Conservation (phyloP, 2,888 invertebrate genomes). For the Drosophila kuntzei region DNA sequence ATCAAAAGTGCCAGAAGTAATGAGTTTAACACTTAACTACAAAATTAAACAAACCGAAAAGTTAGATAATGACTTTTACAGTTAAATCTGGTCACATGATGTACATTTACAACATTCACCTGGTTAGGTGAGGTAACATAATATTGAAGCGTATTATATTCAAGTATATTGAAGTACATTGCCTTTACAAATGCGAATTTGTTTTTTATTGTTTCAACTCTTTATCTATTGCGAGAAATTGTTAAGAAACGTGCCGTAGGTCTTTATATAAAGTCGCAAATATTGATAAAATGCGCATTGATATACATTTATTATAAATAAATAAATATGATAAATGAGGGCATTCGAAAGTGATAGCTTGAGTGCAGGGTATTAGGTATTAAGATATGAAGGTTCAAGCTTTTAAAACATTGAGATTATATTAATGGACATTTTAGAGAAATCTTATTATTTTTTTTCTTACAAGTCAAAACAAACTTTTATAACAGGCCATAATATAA, state of each 20-base stretch:
- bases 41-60: not conserved
- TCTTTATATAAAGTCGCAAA: slow-evolving; percentile 9
- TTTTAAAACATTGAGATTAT: not conserved
- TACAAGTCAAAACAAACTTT: slow-evolving; percentile 13
- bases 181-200: slow-evolving; percentile 8
- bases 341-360: slow-evolving; percentile 1
- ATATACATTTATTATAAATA: slow-evolving; percentile 5
- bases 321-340: slow-evolving; percentile 10
- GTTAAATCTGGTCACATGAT: slow-evolving; percentile 18
- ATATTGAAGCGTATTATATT: slow-evolving; percentile 7
- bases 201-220: slow-evolving; percentile 3
- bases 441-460: slow-evolving; percentile 16
- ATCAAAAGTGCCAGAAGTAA: not conserved
- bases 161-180: slow-evolving; percentile 19
- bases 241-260: slow-evolving; percentile 18
- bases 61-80: not conserved
- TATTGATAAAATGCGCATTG: slow-evolving; percentile 29
- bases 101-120: slow-evolving; percentile 1
- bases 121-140: slow-evolving; percentile 11
- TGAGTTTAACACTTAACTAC: slow-evolving; percentile 1
- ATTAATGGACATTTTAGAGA: not conserved
- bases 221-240: slow-evolving; percentile 22
- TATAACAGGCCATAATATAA: not conserved
- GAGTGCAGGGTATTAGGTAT: slow-evolving; percentile 3
- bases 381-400: slow-evolving; percentile 5